phyloP scores from a whole-genome alignment of 1,140 invertebrate species.

The Yoshiicerus persimilis region DNA sequence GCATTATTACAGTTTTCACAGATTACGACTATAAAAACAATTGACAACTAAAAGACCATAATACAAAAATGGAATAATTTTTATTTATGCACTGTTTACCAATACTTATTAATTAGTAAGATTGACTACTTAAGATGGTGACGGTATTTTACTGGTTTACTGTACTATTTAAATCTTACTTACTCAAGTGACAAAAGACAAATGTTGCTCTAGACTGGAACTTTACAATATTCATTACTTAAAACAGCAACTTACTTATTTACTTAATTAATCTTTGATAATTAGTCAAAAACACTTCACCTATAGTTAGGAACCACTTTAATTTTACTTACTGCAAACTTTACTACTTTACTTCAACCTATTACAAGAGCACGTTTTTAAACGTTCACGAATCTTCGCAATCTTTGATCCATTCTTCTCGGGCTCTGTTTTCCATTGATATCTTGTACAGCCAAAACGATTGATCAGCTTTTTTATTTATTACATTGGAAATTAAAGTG shows the following conservation, averaged over 20 bases:
- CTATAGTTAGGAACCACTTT: not conserved
- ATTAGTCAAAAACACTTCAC: not conserved
- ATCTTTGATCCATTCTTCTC: not conserved
- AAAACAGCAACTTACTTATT: too few species aligned
- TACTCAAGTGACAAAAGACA: not conserved
- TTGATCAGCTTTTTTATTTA: too few species aligned
- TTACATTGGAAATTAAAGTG: too few species aligned
- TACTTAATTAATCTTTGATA: not conserved
- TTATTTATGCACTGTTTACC: not conserved
- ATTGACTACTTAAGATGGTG: not conserved
- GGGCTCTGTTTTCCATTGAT: not conserved
- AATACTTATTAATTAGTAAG: not conserved
- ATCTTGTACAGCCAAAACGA: too few species aligned
- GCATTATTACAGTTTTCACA: too few species aligned
- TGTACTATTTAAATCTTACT: too few species aligned
- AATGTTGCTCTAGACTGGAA: not conserved
- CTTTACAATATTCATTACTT: not conserved
- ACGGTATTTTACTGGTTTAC: not conserved
- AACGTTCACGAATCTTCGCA: not conserved
- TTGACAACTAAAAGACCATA: not conserved
- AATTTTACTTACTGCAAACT: too few species aligned
- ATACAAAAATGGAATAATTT: not conserved
- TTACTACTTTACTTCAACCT: too few species aligned
- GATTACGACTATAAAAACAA: too few species aligned
- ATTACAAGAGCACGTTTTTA: too few species aligned